A percentile compares a stretch with the other conserved stretches of the same genome.
Evolutionary conservation across 2,888 invertebrate species (phyloP).

Genomic region (Rhabditoides inermis): DNA sequence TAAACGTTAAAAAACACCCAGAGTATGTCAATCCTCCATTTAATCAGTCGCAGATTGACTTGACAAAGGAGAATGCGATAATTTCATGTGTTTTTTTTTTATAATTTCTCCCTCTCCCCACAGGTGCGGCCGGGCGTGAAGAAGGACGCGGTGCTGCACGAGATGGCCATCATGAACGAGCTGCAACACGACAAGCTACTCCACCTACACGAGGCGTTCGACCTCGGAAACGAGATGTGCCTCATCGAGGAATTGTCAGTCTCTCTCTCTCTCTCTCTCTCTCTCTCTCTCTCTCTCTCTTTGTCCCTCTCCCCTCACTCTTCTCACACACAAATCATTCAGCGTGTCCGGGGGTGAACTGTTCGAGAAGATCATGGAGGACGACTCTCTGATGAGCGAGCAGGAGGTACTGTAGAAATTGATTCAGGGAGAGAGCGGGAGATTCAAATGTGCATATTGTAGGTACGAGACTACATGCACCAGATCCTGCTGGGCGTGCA

Average conservation of each 20-base stretch:
- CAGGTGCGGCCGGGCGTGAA: constrained; percentile 53
- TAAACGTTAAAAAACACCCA: background rate
- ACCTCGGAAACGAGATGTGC: constrained; percentile 55
- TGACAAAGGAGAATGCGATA: background rate
- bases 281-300: background rate
- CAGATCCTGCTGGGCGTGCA: constrained; percentile 55
- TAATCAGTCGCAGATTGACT: background rate
- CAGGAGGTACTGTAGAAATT: constrained; percentile 12
- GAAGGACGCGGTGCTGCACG: constrained; percentile 54
- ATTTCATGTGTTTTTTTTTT: background rate
- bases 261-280: background rate
- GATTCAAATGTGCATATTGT: background rate
- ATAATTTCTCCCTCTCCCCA: background rate
- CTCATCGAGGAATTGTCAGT: constrained; percentile 57
- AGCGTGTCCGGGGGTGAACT: constrained; percentile 56
- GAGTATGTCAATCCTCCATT: background rate
- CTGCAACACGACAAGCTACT: constrained; percentile 55
- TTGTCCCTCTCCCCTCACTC: too few relatives aligned
- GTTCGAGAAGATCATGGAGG: constrained; percentile 54
- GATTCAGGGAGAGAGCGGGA: background rate
- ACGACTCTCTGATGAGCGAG: constrained; percentile 54
- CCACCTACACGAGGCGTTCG: constrained; percentile 55
- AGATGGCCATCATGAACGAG: constrained; percentile 56
- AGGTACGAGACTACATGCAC: constrained; percentile 55
- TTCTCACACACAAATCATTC: constrained; percentile 3